phyloP scores from a whole-genome alignment of 2,888 invertebrate genomes.

The Limnephilus lunatus region DNA sequence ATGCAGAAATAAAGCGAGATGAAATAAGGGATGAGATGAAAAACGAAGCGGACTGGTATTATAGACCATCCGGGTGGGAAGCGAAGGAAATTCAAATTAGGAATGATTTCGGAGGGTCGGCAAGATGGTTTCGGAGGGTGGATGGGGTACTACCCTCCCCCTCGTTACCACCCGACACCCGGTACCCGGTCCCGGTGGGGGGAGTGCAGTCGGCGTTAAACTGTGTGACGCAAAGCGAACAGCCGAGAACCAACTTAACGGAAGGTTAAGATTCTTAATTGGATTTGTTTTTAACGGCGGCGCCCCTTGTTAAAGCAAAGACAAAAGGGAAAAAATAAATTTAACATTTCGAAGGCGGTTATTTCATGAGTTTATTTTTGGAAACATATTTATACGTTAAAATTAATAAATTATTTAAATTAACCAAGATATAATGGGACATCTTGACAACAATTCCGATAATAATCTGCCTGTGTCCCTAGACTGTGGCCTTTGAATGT shows the following conservation, averaged over 20 bases:
- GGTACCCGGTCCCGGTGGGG: not conserved
- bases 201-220: constrained; percentile 36
- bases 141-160: not conserved
- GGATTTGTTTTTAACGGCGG: constrained; percentile 48
- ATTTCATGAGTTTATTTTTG: not conserved
- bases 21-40: constrained; percentile 6
- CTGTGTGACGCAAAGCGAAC: constrained; percentile 46
- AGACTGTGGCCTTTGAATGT: no score
- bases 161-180: constrained; percentile 27
- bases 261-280: constrained; percentile 46
- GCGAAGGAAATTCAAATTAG: constrained; percentile 59
- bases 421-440: no score
- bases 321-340: not conserved
- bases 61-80: constrained; percentile 27
- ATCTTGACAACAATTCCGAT: no score
- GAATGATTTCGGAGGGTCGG: constrained; percentile 44
- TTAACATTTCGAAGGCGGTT: not conserved
- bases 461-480: no score
- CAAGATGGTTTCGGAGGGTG: constrained; percentile 50
- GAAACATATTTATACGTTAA: no score
- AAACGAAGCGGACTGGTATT: constrained; percentile 21
- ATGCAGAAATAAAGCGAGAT: constrained; percentile 9
- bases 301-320: not conserved
- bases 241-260: constrained; percentile 24
- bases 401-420: no score